Percentiles rank a stretch among this genome's conserved stretches.
phyloP scores from a whole-genome alignment of 2,888 invertebrate species.

The Nipponacmea schrenckii region DNA sequence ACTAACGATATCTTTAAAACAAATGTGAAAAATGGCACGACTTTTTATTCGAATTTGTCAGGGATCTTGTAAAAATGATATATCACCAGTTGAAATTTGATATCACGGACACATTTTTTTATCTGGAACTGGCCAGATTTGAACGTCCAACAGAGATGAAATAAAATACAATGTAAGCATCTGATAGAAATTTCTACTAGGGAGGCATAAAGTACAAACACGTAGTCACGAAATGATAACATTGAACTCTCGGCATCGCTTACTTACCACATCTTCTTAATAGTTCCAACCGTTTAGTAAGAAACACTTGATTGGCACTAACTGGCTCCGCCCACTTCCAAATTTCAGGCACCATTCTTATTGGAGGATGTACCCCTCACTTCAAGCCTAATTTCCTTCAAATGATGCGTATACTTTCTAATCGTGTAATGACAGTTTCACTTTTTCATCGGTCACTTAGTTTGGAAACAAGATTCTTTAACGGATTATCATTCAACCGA shows the following conservation, averaged over 20 bases:
- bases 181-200: background rate
- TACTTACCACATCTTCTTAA: slow-evolving; percentile 1
- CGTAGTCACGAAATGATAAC: slow-evolving; percentile 4
- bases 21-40: too few species aligned
- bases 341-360: background rate
- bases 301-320: background rate
- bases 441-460: slow-evolving; percentile 12
- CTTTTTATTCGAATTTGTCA: too few species aligned
- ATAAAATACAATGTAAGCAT: background rate
- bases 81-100: too few species aligned
- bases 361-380: slow-evolving; percentile 8
- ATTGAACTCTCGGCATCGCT: slow-evolving; percentile 2
- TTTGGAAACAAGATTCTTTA: background rate
- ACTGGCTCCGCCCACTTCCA: slow-evolving; percentile 10
- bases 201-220: slow-evolving; percentile 7
- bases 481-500: background rate
- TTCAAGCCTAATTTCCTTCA: slow-evolving; percentile 22
- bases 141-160: slow-evolving; percentile 3
- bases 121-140: background rate
- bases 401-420: slow-evolving; percentile 22
- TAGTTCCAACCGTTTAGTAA: background rate
- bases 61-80: too few species aligned
- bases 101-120: background rate
- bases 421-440: slow-evolving; percentile 19
- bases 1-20: too few species aligned